phyloP scores from a whole-genome alignment of 2,888 invertebrate species.

The Gibbula magus region DNA sequence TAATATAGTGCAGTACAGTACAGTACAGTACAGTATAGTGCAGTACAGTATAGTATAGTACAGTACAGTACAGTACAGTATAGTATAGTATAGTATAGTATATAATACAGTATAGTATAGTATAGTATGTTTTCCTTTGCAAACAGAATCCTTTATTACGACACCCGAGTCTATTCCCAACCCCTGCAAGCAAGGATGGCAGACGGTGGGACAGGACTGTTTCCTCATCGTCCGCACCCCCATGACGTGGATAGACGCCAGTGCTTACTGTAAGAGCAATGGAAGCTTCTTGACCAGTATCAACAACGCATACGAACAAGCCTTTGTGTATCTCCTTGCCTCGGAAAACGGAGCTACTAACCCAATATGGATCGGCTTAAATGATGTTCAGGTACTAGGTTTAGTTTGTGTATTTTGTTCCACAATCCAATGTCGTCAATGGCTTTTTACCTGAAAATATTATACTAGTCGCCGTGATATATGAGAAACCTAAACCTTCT shows the following conservation, averaged over 20 bases:
- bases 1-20: no score
- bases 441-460: no score
- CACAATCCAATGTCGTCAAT: no score
- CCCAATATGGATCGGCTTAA: slow-evolving; percentile 57
- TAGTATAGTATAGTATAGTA: no score
- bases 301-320: slow-evolving; percentile 53
- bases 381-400: background rate
- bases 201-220: slow-evolving; percentile 53
- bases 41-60: no score
- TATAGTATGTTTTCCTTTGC: background rate
- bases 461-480: no score
- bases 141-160: background rate
- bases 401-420: no score
- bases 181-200: slow-evolving; percentile 48
- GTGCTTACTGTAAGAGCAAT: slow-evolving; percentile 39
- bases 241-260: slow-evolving; percentile 47
- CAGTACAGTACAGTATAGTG: background rate
- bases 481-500: no score
- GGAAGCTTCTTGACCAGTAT: slow-evolving; percentile 51
- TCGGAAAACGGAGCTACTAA: slow-evolving; percentile 16
- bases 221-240: slow-evolving; percentile 45
- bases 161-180: slow-evolving; percentile 55
- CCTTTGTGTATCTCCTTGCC: slow-evolving; percentile 48
- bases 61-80: no score
- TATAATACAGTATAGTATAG: no score